Evolutionary conservation across 92 coral and sea anemone genomes (phyloP), one percentile per base, ranked within the genome.

Genomic region (Paramuricea clavata): DNA sequence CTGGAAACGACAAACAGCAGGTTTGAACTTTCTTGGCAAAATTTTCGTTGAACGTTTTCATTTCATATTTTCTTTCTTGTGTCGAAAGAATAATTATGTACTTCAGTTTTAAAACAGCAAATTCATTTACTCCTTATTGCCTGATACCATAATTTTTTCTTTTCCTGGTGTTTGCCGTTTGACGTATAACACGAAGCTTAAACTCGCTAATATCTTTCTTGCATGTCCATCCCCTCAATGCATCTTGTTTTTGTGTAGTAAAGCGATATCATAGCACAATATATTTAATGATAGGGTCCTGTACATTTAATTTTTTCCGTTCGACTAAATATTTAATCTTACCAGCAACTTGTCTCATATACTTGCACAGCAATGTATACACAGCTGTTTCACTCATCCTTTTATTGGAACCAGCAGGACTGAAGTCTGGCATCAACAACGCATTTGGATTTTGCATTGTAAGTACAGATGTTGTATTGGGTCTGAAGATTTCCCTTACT

Each of bases 261-360:
- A 22, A 6, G 33, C 30, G 5, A 61, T 61, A 61, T 13, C 69
- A 5, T 22, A 9, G 2, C 30, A 17, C 69, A 61, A 6, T 22
- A 16, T 12, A 61, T 5, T 26, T 13, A 3, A 52, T 52, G 23
- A 56, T 17, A 56, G 6, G 64, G 26, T 3, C 1, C 0, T 56
- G 64, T 17, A 21, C 21, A 56, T 23, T 17, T n/a, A 56, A 56
- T 23, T 56, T 15, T 56, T 17, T 17, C 23, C n/a, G n/a, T 1
- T 56, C 9, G 23, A 6, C 3, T 17, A 56, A 39, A 39, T 39
- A 39, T 39, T 39, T 27, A 21, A 50, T 50, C 82, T 23, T 22
- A 77, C 82, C 82, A 77, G 82, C 82, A 50, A 77, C 82, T 50
- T 77, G 64, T 54, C 82, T 26, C 62, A 77, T 77, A 36, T 77